Evolutionary conservation across 2,888 invertebrate species (phyloP), one percentile per base, ranked within the genome.

Genomic region (Euphydryas editha): DNA sequence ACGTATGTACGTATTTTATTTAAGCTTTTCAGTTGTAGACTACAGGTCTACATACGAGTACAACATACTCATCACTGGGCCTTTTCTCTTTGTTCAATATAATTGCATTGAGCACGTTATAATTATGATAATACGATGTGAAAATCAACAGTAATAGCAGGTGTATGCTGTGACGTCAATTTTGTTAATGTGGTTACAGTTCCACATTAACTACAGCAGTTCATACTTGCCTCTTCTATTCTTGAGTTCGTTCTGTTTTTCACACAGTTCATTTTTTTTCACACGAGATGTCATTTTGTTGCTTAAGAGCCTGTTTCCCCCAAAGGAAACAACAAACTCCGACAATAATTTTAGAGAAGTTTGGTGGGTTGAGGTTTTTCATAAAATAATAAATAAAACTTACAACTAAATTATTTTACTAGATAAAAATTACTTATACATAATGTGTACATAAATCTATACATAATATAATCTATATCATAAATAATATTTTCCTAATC

Each of bases 41-140:
- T 30, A 30, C 6, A 24, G 5, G 8, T 30, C 6, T 30, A 30
- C 1, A 30, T 7, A 30, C 30, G 8, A 30, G 30, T 30, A 3
- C 10, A 17, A 46, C 46, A 18, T 2, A 42, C 5, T 5, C 15
- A 42, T n/a, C 42, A 46, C 7, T 51, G 15, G 21, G 15, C 44
- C 24, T 13, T 55, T 56, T 17, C 7, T 24, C 8, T 46, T 21
- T 21, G 3, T 24, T 65, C 17, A 30, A 46, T n/a, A 44, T 56
- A 39, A 30, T 46, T 65, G 56, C 36, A 42, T 54, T 51, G 37
- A 62, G 13, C 39, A 21, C 20, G 21, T 20, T 62, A 62, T 62
- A 65, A 68, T 68, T 65, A 59, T 30, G 44, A 44, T 60, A 60
- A 58, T 62, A 36, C 39, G 67, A 62, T 65, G 65, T 68, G 70